Evolutionary conservation across 2,888 invertebrate genomes (phyloP).

Genomic region (Gymnosoma rotundatum): DNA sequence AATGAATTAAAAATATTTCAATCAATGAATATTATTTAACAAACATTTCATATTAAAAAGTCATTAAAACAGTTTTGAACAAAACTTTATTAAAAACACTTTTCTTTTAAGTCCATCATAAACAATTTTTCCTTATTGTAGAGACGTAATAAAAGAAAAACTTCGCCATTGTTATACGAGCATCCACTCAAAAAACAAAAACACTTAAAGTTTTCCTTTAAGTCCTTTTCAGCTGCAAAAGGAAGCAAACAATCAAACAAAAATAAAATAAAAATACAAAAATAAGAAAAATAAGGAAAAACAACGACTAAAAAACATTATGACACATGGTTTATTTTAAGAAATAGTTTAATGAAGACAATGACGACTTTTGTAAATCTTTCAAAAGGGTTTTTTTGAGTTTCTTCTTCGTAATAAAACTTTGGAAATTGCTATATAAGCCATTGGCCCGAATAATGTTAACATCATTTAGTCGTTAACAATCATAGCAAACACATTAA

Average conservation of each 20-base stretch:
- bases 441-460: constrained; percentile 48
- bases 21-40: no score
- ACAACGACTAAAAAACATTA: constrained; percentile 41
- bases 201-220: constrained; percentile 52
- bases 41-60: not conserved
- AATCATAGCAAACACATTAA: constrained; percentile 52
- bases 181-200: constrained; percentile 2
- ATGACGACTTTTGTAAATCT: constrained; percentile 31
- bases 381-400: constrained; percentile 29
- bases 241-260: constrained; percentile 27
- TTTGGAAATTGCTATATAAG: constrained; percentile 67
- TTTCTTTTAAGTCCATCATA: not conserved
- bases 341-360: constrained; percentile 27
- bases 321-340: constrained; percentile 15
- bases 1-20: no score
- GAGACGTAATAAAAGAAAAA: constrained; percentile 37
- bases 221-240: constrained; percentile 16
- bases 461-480: constrained; percentile 65
- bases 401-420: constrained; percentile 5
- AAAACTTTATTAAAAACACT: not conserved
- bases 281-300: not conserved
- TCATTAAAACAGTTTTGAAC: not conserved
- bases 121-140: not conserved
- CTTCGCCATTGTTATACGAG: not conserved
- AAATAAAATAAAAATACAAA: constrained; percentile 3